These are phyloP conservation scores for Dendrophyllia cribrosa DNA, from an alignment of 64 coral and sea anemone genomes.

Conservation along the genomic window DNA sequence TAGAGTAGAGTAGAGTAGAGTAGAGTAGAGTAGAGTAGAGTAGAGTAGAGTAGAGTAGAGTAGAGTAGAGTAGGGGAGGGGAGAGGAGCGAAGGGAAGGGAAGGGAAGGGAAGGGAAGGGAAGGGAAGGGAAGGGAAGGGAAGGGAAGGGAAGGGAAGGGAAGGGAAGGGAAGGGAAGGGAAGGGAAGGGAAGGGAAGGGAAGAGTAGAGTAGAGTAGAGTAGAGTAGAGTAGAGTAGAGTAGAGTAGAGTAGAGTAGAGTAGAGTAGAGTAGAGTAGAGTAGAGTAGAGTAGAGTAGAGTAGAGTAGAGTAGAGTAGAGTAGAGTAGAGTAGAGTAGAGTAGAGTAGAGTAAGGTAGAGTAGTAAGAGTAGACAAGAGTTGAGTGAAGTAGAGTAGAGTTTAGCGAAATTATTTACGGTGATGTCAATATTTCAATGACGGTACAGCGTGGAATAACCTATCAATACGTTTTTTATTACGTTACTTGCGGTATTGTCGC, in stretches of 20 bases:
- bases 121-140: not conserved
- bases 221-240: not conserved
- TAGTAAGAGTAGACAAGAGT: not conserved
- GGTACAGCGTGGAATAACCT: too few relatives aligned
- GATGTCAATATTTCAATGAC: too few relatives aligned
- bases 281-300: not conserved
- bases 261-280: constrained; percentile 10
- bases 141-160: not conserved
- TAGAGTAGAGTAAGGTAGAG: not conserved
- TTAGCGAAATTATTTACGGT: too few relatives aligned
- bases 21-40: constrained; percentile 33
- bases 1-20: constrained; percentile 1
- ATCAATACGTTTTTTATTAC: too few relatives aligned
- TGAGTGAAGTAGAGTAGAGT: not conserved
- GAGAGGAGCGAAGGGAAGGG: not conserved
- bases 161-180: not conserved
- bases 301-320: not conserved
- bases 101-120: not conserved
- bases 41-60: constrained; percentile 1
- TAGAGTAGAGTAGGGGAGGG: not conserved
- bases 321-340: not conserved
- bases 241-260: constrained; percentile 1
- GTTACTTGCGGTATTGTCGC: too few relatives aligned
- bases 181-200: not conserved
- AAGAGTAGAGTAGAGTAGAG: not conserved